Evolutionary conservation across 2,113 vertebrate genomes (phyloP).

Genomic region (Casuarius casuarius): DNA sequence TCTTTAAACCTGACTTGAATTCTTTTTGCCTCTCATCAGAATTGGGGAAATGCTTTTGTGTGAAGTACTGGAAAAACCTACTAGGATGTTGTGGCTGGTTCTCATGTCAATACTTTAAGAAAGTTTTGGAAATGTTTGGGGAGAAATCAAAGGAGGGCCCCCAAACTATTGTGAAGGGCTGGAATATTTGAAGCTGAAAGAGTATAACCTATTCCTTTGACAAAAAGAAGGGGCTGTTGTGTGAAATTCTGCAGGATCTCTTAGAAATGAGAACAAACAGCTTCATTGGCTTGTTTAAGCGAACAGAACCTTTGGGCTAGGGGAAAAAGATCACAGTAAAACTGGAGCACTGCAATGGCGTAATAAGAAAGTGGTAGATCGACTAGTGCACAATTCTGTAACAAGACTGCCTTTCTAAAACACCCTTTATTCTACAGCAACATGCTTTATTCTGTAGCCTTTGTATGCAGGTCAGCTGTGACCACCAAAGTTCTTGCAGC

Average conservation of each 20-base stretch:
- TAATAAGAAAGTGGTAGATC: neutral
- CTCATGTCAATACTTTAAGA: neutral
- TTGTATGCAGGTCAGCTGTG: rapidly evolving
- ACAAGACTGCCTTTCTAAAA: neutral
- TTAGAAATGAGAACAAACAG: neutral
- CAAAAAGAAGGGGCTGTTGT: neutral
- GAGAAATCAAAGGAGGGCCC: neutral
- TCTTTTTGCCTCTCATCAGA: neutral
- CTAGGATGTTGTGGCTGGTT: neutral
- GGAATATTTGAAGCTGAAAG: neutral
- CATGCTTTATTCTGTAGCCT: rapidly evolving
- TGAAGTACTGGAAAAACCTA: neutral
- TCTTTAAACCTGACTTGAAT: rapidly evolving
- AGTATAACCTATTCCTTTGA: neutral
- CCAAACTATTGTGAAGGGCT: neutral
- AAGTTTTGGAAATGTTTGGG: neutral
- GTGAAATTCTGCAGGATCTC: neutral
- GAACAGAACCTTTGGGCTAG: neutral
- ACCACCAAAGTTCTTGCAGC: neutral
- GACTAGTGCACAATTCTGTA: rapidly evolving
- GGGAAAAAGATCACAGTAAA: rapidly evolving
- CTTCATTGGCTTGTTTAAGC: neutral
- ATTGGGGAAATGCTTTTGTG: neutral
- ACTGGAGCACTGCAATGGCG: neutral
- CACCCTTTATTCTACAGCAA: rapidly evolving